Conservation (phyloP, 92 coral and sea anemone species). For the Epizoanthus scotinus region DNA sequence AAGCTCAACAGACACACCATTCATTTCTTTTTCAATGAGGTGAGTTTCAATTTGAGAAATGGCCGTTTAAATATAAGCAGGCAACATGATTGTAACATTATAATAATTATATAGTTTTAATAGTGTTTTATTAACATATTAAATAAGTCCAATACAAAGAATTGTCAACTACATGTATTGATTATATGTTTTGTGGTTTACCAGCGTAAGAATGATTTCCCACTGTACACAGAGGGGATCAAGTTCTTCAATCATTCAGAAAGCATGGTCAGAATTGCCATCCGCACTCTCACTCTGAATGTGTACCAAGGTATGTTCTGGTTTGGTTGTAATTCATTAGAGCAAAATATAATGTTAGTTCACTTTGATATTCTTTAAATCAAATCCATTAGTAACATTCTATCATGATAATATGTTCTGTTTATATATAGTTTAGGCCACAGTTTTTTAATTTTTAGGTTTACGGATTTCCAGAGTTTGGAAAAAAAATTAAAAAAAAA, state of each 20-base stretch:
- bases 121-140: too few species aligned
- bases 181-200: not conserved
- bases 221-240: constrained; percentile 94
- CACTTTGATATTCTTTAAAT: too few species aligned
- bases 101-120: too few species aligned
- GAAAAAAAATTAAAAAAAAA: too few species aligned
- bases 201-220: constrained; percentile 97
- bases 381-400: too few species aligned
- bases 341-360: too few species aligned
- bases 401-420: too few species aligned
- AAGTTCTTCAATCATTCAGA: constrained; percentile 97
- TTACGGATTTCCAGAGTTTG: too few species aligned
- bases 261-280: constrained; percentile 98
- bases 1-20: constrained; percentile 95
- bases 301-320: constrained; percentile 80
- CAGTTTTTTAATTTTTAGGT: too few species aligned
- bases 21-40: constrained; percentile 99
- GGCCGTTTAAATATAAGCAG: not conserved
- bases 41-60: constrained; percentile 29
- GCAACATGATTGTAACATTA: too few species aligned
- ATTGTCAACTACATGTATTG: not conserved
- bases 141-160: not conserved
- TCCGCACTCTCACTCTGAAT: constrained; percentile 91
- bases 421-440: too few species aligned
- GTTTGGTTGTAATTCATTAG: too few species aligned